A percentile compares a stretch with the other conserved stretches of the same genome.
Conservation (phyloP, 35 echinoderm and acorn worm species). For the Ptychodera flava region DNA sequence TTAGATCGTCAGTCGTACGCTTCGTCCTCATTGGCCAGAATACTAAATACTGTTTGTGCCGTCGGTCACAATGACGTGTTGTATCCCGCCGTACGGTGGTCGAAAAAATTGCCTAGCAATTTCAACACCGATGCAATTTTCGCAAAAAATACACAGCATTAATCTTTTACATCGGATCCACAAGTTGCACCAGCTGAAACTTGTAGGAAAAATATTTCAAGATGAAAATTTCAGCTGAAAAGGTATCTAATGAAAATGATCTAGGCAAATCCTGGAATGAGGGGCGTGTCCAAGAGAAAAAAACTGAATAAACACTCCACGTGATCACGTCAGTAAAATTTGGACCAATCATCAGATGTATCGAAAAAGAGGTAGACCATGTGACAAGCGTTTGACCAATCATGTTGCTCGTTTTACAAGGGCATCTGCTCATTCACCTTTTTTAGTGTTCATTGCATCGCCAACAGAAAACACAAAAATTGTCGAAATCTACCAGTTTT, state of each 20-base stretch:
- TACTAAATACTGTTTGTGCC: background rate
- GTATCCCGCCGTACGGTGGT: background rate
- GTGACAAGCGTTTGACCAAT: conserved; percentile 33
- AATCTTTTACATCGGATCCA: background rate
- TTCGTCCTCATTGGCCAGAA: background rate
- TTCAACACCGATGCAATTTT: too few relatives aligned
- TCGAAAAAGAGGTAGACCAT: conserved; percentile 34
- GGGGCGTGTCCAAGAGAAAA: background rate
- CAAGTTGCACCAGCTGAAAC: background rate
- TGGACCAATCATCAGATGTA: conserved; percentile 24
- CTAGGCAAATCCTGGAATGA: background rate
- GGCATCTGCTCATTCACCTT: conserved; percentile 63
- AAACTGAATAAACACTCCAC: conserved; percentile 1
- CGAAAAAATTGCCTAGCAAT: background rate
- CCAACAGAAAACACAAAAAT: background rate
- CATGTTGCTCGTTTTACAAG: background rate
- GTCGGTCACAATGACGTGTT: background rate
- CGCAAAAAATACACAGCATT: too few relatives aligned
- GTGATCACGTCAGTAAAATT: background rate
- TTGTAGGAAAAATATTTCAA: background rate
- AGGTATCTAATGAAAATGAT: too few relatives aligned
- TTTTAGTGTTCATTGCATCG: conserved; percentile 23
- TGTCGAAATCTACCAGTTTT: background rate
- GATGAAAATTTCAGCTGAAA: background rate
- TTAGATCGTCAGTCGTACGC: background rate